Base-by-base conservation (phyloP, 2,113 vertebrate genomes). In the Rhinichthys klamathensis region DNA sequence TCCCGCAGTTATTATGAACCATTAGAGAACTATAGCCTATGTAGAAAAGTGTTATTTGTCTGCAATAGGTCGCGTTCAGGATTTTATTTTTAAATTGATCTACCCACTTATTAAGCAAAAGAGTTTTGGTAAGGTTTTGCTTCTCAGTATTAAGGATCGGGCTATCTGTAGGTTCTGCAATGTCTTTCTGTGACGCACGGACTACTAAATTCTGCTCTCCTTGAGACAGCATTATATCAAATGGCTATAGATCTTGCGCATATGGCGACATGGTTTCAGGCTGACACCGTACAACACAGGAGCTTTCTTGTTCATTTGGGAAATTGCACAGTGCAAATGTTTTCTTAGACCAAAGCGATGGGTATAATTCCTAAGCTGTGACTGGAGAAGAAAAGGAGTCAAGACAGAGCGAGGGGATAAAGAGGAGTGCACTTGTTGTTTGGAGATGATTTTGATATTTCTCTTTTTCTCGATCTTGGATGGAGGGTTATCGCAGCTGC, bases 371-470 rank as follows among this genome's bases (percentile, higher is more conserved):
- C 75, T 80, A 78, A 89, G 90, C 88, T 79, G 88, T 92, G 65
- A 83, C 49, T 27, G 81, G 67, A 87, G 44, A 69, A 81, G 41
- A 81, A 90, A 90, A 49, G 90, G 90, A 11, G 63, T 56, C 21
- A 38, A 81, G 56, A 74, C 67, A 86, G 56, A 74, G 80, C 73
- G 87, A 77, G 84, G 73, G 65, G 60, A 44, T 84, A 76, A 61
- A 88, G 13, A 79, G 65, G 12, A 58, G 78, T 97, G 92, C 97
- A 97, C 94, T 94, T 98, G 88, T 97, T 99, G 93, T 97, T 87
- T 94, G 96, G 97, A 96, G 91, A 99, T 98, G 97, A 93, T 97
- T 90, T 95, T 95, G 95, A 92, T 97, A 93, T 92, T 96, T 88
- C 86, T 97, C 85, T 92, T 95, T 89, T 93, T 96, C 93, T 96